Conservation (phyloP, 2,113 vertebrate species). For the Neolamprologus cancellatus region DNA sequence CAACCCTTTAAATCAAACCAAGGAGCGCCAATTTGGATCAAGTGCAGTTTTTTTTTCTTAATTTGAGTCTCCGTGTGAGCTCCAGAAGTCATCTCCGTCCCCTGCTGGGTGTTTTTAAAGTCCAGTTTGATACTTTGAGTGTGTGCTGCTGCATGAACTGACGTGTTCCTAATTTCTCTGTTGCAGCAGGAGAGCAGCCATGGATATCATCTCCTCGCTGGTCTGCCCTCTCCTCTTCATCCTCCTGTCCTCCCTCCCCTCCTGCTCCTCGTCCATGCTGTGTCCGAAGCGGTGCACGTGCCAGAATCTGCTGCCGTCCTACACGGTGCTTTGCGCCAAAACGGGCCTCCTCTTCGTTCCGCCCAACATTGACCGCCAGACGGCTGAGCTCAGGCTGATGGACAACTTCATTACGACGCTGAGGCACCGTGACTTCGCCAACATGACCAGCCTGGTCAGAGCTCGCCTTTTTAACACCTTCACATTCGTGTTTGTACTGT, state of each 20-base stretch:
- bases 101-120: neutral
- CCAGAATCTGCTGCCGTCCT: slow-evolving; percentile 80
- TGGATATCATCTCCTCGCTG: slow-evolving; percentile 10
- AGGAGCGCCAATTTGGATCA: neutral
- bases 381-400: slow-evolving; percentile 78
- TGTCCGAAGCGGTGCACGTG: slow-evolving; percentile 81
- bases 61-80: neutral
- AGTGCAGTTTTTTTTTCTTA: neutral
- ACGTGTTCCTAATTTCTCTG: neutral
- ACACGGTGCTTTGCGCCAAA: slow-evolving; percentile 80
- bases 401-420: slow-evolving; percentile 83
- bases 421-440: slow-evolving; percentile 77
- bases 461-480: neutral
- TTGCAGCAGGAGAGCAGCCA: slow-evolving; percentile 8
- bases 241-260: slow-evolving; percentile 31
- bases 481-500: neutral
- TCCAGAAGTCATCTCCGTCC: neutral
- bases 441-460: slow-evolving; percentile 77
- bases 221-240: neutral
- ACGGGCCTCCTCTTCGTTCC: slow-evolving; percentile 80
- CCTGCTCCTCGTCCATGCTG: slow-evolving; percentile 62
- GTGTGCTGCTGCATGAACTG: neutral
- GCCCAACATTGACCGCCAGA: slow-evolving; percentile 77
- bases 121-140: neutral
- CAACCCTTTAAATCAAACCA: neutral